A percentile compares a stretch with the other conserved stretches of the same genome.
Evolutionary conservation across 2,888 invertebrate species (phyloP).

Genomic region (Priocnemis perturbator): DNA sequence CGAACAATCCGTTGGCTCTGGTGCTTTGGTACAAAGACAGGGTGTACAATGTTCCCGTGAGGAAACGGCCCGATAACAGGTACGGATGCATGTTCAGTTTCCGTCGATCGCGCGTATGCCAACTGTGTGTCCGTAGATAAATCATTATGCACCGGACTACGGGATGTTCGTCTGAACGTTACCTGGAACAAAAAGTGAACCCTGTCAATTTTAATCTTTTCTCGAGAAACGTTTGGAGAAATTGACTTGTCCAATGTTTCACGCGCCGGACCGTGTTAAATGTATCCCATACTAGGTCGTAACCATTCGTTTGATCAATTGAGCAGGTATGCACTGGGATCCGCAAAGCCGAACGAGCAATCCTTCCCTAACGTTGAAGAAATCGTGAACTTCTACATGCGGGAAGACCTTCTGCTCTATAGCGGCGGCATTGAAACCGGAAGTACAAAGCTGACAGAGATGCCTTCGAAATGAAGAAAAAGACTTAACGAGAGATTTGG

Average conservation of each 20-base stretch:
- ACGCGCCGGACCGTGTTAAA: no score
- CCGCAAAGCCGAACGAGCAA: constrained; percentile 70
- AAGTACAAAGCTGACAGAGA: constrained; percentile 67
- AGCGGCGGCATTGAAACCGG: constrained; percentile 67
- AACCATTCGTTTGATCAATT: not conserved
- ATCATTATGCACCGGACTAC: not conserved
- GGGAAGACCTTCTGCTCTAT: constrained; percentile 68
- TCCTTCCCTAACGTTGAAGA: constrained; percentile 71
- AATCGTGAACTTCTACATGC: constrained; percentile 67
- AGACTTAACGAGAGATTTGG: no score
- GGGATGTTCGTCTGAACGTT: constrained; percentile 1
- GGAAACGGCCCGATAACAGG: constrained; percentile 71
- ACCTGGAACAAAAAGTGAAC: constrained; percentile 2
- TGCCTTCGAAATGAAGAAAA: constrained; percentile 64
- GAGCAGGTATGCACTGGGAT: constrained; percentile 72
- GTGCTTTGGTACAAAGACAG: constrained; percentile 72
- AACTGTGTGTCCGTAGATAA: constrained; percentile 20
- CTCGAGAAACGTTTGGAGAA: no score
- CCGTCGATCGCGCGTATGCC: no score
- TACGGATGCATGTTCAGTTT: constrained; percentile 38
- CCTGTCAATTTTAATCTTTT: no score
- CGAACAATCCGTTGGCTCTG: constrained; percentile 73
- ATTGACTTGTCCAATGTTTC: no score
- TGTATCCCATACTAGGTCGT: no score
- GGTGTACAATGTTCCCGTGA: constrained; percentile 73